Evolutionary conservation across 1,140 invertebrate genomes (phyloP).

Genomic region (Bombus superbus): DNA sequence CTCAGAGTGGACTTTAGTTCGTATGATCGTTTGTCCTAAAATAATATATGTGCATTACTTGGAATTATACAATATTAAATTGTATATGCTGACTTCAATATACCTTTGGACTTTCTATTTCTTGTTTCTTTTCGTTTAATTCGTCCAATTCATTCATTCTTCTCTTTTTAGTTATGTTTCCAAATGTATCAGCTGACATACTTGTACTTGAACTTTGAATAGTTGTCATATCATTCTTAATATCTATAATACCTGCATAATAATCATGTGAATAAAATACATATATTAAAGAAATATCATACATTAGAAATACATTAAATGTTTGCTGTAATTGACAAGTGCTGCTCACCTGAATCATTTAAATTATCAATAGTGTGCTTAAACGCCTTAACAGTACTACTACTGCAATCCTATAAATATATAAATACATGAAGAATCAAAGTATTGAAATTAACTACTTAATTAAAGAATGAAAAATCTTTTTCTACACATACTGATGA

Average conservation of each 20-base stretch:
- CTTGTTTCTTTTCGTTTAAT: background rate
- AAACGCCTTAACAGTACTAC: conserved; percentile 60
- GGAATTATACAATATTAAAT: background rate
- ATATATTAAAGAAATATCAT: background rate
- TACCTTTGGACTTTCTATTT: conserved; percentile 23
- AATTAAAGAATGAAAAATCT: conserved; percentile 15
- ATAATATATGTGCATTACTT: background rate
- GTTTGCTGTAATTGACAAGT: background rate
- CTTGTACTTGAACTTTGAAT: conserved; percentile 47
- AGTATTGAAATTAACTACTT: background rate
- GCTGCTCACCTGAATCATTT: conserved; percentile 35
- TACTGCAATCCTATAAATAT: conserved; percentile 59
- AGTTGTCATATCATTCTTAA: conserved; percentile 5
- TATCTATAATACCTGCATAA: conserved; percentile 20
- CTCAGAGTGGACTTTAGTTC: conserved; percentile 12
- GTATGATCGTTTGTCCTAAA: conserved; percentile 15
- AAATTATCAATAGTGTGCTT: conserved; percentile 69
- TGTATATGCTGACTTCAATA: background rate
- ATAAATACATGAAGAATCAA: conserved; percentile 7
- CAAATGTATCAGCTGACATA: background rate
- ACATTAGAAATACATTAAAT: background rate
- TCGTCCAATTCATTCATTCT: conserved; percentile 41
- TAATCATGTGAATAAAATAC: conserved; percentile 7
- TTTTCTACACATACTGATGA: conserved; percentile 44
- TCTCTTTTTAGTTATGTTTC: conserved; percentile 52